Evolutionary conservation across 2,113 vertebrate species (phyloP), one percentile per base, ranked within the genome.

Genomic region (Etia nguti): DNA sequence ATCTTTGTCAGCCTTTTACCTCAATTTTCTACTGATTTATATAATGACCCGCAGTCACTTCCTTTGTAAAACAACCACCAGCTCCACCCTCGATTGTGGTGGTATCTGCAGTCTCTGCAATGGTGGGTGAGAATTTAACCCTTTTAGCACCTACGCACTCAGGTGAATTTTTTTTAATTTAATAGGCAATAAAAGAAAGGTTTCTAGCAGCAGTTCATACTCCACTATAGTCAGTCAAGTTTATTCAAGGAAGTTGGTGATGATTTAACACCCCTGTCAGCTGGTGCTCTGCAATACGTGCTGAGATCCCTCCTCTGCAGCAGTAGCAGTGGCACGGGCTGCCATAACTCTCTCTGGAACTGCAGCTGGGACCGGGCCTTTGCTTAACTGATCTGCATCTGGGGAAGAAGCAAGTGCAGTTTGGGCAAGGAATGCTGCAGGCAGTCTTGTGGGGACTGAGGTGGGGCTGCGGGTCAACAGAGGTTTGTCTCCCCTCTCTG

Each of bases 381-480:
- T 81, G 52, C 10, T 87, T 73, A 82, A 81, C 29, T 75, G 59
- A 36, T 73, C 62, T 43, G 60, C 34, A 15, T 55, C 31, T 54
- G 57, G 9, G 29, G 86, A 73, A 24, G 22, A 26, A 55, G 54
- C 10, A 10, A 15, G 80, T 41, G 8, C n/a, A 6, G n/a, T 82
- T 29, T 87, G 90, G 54, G 84, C 36, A 2, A 89, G 3, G 13
- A 92, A 82, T 46, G 86, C 93, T 24, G 88, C 81, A 50, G 88
- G 59, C 22, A 41, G 54, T 55, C 22, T 83, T 10, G 34, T 7
- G 10, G 80, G 16, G 26, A 57, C 75, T 2, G 82, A 55, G 12
- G 11, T 20, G 2, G 56, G 20, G 52, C 22, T 83, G 77, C 16
- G 84, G 43, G 79, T 59, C 48, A 26, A 80, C 41, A 22, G 79